phyloP scores from a whole-genome alignment of 2,797 vertebrate genomes.

The Xerus rutilus region DNA sequence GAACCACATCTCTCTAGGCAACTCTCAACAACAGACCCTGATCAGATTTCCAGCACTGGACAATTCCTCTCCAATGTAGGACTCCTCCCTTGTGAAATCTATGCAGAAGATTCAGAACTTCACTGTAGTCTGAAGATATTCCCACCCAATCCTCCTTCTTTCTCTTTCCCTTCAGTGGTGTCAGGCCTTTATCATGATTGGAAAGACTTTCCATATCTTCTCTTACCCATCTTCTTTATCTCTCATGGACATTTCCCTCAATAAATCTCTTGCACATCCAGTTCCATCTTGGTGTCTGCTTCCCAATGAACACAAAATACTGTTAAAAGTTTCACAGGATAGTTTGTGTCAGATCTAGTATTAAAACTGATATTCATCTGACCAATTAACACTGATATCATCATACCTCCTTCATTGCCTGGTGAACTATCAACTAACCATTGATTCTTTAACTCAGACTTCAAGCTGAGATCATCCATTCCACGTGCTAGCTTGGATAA shows the following conservation, averaged over 20 bases:
- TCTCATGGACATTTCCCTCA: not conserved
- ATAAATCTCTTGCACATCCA: not conserved
- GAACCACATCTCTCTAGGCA: rapidly evolving
- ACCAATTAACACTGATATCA: not conserved
- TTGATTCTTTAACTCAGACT: slow-evolving; percentile 19
- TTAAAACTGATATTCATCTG: not conserved
- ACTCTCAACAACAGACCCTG: not conserved
- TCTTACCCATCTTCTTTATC: not conserved
- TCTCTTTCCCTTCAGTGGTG: not conserved
- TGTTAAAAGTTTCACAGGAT: not conserved
- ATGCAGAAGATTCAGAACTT: not conserved
- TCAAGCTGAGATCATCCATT: not conserved
- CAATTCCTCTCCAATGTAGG: not conserved
- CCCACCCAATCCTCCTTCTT: not conserved
- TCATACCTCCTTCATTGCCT: not conserved
- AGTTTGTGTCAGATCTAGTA: not conserved
- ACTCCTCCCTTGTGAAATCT: not conserved
- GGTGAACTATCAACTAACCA: not conserved
- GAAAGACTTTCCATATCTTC: not conserved
- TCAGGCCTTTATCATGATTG: not conserved
- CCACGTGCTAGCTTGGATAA: not conserved
- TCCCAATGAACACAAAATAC: not conserved
- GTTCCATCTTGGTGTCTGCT: not conserved
- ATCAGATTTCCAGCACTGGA: not conserved
- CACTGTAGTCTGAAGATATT: not conserved